A percentile compares a stretch with the other conserved stretches of the same genome.
Conservation (phyloP, 2,113 vertebrate species). For the Bungarus multicinctus region DNA sequence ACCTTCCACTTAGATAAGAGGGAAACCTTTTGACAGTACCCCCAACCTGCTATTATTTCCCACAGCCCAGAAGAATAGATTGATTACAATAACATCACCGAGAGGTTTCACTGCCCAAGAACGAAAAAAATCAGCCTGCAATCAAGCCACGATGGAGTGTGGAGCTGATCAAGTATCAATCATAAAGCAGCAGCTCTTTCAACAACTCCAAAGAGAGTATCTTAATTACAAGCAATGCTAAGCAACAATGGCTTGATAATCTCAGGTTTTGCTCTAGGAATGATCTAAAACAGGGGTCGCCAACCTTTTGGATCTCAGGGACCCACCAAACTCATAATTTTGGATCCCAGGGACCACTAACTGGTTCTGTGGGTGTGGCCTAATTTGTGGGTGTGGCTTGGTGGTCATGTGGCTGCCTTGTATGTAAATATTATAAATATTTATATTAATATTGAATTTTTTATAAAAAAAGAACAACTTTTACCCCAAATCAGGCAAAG, state of each 20-base stretch:
- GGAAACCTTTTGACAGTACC: not conserved
- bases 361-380: too few species aligned
- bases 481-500: too few species aligned
- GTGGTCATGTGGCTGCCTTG: too few species aligned
- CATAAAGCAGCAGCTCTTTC: not conserved
- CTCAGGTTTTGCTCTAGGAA: not conserved
- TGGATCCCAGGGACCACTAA: too few species aligned
- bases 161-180: not conserved
- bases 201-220: not conserved
- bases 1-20: not conserved
- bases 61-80: not conserved
- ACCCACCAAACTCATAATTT: too few species aligned
- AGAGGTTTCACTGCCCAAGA: not conserved
- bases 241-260: not conserved
- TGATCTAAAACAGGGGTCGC: too few species aligned
- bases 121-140: not conserved
- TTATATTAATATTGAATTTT: too few species aligned
- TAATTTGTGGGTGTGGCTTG: too few species aligned
- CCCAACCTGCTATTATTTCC: not conserved
- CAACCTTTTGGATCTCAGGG: too few species aligned
- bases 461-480: too few species aligned
- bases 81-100: not conserved
- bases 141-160: not conserved
- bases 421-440: too few species aligned
- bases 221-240: not conserved